Evolutionary conservation across 1,140 invertebrate species (phyloP), one percentile per base, ranked within the genome.

Genomic region (Diachasma alloeum): DNA sequence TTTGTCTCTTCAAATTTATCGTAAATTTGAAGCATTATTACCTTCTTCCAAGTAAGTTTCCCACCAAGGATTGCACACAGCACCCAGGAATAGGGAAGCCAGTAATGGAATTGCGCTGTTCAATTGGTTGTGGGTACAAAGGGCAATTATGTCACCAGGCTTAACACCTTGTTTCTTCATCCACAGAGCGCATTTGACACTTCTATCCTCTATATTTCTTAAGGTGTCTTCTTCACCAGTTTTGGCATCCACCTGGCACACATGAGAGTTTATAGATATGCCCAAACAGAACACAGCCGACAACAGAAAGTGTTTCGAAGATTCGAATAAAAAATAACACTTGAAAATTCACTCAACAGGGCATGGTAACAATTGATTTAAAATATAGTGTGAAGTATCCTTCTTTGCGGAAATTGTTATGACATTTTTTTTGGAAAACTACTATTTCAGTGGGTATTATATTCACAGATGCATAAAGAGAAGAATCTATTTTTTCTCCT

Each of bases 141-240:
- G 46, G 0, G 87, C 81, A 0, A 91, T 72, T 0, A 91, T 84
- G 56, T 91, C 91, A 0, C 85, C 87, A 0, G 85, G 83, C 22
- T 83, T 78, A 5, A 91, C 73, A 0, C 89, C 89, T 11, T 87
- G 76, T 15, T 82, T 80, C 37, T 84, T 80, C 39, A 91, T 63
- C 77, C 88, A 87, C 46, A 86, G 77, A 1, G 91, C 91, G 46
- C 91, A 81, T 39, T 83, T 83, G 0, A 91, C 81, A 22, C 87
- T 87, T 10, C 88, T 82, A 4, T 81, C 78, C 22, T 85, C 80
- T 4, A 91, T 88, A 19, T 86, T 85, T 13, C 56, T 77, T 68
- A 83, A 88, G 0, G 88, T 90, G 75, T 91, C 88, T 71, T 87
- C 46, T 66, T 88, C 79, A 0, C 87, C 87, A 4, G 91, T 91